These are phyloP conservation scores for Zeus faber DNA, from an alignment of 2,113 vertebrate species.

Conservation along the genomic window DNA sequence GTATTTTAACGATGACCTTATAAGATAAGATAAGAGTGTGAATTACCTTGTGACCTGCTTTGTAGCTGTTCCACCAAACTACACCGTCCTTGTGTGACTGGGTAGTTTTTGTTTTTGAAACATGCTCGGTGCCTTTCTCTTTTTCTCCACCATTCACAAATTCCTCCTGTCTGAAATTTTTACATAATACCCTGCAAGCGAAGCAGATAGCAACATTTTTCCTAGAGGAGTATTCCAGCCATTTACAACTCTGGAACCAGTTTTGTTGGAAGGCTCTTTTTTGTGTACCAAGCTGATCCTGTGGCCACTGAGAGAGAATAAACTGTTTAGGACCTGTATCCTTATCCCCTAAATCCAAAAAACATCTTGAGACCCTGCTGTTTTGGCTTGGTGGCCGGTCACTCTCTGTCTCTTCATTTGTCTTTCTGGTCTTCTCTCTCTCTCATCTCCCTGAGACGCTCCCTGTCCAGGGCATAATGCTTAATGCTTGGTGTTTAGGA, in stretches of 20 bases:
- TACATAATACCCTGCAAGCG: conserved; percentile 13
- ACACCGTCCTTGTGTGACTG: conserved; percentile 25
- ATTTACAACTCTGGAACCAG: conserved; percentile 25
- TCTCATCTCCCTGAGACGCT: conserved; percentile 4
- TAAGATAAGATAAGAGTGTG: too few relatives aligned
- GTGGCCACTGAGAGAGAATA: conserved; percentile 27
- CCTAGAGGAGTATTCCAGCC: conserved; percentile 16
- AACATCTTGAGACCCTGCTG: conserved; percentile 9
- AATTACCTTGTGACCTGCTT: too few relatives aligned
- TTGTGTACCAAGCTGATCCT: conserved; percentile 22
- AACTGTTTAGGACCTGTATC: conserved; percentile 35
- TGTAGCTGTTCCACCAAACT: conserved; percentile 21
- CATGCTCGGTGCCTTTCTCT: conserved; percentile 21
- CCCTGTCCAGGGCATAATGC: too few relatives aligned
- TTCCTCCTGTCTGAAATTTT: conserved; percentile 6
- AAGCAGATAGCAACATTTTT: conserved; percentile 34
- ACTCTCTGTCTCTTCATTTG: conserved; percentile 16
- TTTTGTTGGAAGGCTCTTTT: conserved; percentile 30
- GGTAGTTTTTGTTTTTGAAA: conserved; percentile 7
- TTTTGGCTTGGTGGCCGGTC: conserved; percentile 23
- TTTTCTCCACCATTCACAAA: conserved; percentile 21
- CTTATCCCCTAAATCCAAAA: conserved; percentile 23
- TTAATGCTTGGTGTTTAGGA: too few relatives aligned
- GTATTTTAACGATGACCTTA: too few relatives aligned
- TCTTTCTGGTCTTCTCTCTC: conserved; percentile 11